Conservation (phyloP, 53 echinoderm and acorn worm species). For the Arbacia lixula region DNA sequence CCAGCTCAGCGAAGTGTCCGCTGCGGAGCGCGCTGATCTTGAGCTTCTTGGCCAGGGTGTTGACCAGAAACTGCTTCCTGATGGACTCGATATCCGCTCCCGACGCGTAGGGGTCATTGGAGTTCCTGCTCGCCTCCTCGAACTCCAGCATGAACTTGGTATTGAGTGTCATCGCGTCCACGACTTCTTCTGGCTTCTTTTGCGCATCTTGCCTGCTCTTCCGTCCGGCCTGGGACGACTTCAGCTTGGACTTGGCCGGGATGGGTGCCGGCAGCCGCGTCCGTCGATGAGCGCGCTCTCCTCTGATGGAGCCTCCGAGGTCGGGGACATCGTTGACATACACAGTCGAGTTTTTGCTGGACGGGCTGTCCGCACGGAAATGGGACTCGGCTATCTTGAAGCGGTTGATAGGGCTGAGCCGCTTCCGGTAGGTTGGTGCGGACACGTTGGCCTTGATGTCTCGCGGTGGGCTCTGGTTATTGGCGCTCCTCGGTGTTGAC, state of each 20-base stretch:
- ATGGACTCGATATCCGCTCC: constrained; percentile 61
- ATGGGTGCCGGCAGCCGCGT: neutral
- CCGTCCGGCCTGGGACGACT: neutral
- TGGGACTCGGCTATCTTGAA: constrained; percentile 48
- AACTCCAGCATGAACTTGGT: constrained; percentile 52
- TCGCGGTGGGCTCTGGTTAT: neutral
- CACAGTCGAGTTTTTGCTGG: constrained; percentile 33
- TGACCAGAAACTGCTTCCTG: constrained; percentile 80
- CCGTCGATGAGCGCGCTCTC: constrained; percentile 1
- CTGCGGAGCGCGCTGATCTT: constrained; percentile 81
- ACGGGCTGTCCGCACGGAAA: constrained; percentile 43
- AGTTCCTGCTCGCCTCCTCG: constrained; percentile 36
- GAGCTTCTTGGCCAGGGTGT: constrained; percentile 77
- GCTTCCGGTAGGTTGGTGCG: constrained; percentile 9
- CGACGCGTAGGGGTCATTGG: constrained; percentile 16
- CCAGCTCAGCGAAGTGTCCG: constrained; percentile 77
- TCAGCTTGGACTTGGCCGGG: constrained; percentile 4
- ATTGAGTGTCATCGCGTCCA: constrained; percentile 28
- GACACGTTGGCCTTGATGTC: neutral
- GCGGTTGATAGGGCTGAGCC: constrained; percentile 34
- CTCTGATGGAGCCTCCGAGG: constrained; percentile 10
- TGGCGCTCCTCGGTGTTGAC: constrained; percentile 35
- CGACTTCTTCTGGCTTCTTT: constrained; percentile 12
- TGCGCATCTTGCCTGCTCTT: constrained; percentile 13
- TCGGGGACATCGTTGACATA: constrained; percentile 56